Evolutionary conservation across 2,888 invertebrate genomes (phyloP), one percentile per base, ranked within the genome.

Genomic region (Leucania comma): DNA sequence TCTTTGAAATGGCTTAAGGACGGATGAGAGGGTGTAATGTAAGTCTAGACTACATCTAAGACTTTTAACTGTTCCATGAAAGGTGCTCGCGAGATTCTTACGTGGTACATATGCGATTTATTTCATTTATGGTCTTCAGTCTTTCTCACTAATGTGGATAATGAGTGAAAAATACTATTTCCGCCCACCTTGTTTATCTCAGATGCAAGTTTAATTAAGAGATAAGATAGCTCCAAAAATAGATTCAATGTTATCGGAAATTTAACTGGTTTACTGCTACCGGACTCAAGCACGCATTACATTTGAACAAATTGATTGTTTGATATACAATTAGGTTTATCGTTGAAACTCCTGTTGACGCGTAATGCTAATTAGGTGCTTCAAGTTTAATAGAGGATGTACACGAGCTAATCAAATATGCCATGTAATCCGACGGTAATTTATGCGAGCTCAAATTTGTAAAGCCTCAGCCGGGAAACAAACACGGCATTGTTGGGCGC

Each of bases 401-500:
- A 81, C 75, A 85, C 77, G 79, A 83, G 86, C 78, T 86, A 84
- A 83, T 85, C 81, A 88, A 86, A 87, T 84, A 88, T 86, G 81
- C 83, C 83, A 82, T 85, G 84, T 88, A 88, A 90, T 88, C 85
- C 87, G 79, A 84, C 78, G 84, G 83, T 89, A 90, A 90, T 89
- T 83, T 87, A 90, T 90, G 86, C 85, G 75, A 79, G 84, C 83
- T 87, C 83, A 86, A 87, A 88, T 88, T 87, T 86, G 87, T 88
- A 83, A 85, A 84, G 85, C 83, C 84, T 84, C 87, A 83, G 86
- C 83, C 82, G 86, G 87, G 90, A 89, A 89, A 92, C 91, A 92
- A 90, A 91, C 90, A 90, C 81, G 76, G 88, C 89, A 89, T 90
- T 92, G 93, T 92, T 71, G 82, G 81, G 75, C 86, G 88, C 87